phyloP scores from a whole-genome alignment of 2,888 invertebrate species.

The Ophion costatus region DNA sequence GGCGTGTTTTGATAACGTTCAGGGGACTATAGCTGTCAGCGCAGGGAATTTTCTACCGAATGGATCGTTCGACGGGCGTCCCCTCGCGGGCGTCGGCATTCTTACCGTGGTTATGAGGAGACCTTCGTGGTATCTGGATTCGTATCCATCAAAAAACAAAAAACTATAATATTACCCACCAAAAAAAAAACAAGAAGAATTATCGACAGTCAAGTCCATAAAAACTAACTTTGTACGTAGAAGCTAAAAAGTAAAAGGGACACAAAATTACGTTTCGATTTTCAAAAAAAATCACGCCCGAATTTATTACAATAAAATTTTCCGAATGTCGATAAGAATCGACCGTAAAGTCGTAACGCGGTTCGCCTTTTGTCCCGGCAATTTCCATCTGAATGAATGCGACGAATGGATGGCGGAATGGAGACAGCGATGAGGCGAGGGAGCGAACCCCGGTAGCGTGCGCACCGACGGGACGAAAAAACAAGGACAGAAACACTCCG shows the following conservation, averaged over 20 bases:
- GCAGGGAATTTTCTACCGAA: constrained; percentile 80
- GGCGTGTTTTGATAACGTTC: constrained; percentile 82
- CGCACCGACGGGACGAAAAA: constrained; percentile 35
- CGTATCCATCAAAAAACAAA: neutral
- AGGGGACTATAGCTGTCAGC: constrained; percentile 77
- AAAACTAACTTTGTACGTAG: too few species aligned
- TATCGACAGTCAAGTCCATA: too few species aligned
- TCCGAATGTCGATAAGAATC: neutral
- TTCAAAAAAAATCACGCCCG: neutral
- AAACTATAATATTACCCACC: neutral
- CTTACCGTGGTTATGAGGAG: constrained; percentile 70
- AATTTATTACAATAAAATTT: neutral
- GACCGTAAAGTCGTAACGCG: neutral
- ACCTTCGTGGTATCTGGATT: constrained; percentile 69
- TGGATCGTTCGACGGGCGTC: constrained; percentile 77
- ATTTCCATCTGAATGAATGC: neutral
- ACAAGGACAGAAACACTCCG: constrained; percentile 65
- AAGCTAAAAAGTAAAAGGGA: too few species aligned
- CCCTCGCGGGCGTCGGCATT: constrained; percentile 72
- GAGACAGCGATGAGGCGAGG: neutral
- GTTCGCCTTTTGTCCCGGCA: neutral
- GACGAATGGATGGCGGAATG: neutral
- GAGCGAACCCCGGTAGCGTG: neutral
- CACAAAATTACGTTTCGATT: too few species aligned
- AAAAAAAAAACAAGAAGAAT: neutral